Conservation (phyloP, 2,888 invertebrate species). For the Rhogogaster chlorosoma region DNA sequence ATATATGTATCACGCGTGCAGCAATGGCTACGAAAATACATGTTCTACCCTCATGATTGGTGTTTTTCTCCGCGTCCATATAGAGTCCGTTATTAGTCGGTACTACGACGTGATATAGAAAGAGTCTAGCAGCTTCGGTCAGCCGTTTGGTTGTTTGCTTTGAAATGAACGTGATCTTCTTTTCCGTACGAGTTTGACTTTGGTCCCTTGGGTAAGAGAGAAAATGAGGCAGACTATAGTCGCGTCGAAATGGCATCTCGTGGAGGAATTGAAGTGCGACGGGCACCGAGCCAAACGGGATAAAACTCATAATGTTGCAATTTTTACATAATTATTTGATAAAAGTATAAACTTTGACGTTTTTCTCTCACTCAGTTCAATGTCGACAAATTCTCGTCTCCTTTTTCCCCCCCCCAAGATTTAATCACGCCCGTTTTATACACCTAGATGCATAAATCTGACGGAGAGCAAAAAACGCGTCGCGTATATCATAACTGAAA, state of each 20-base stretch:
- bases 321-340: not conserved
- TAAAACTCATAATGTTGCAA: not conserved
- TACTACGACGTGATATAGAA: conserved; percentile 20
- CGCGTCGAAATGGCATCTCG: conserved; percentile 31
- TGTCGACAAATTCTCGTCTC: not conserved
- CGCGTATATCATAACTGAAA: not conserved
- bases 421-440: not conserved
- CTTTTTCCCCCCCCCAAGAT: not conserved
- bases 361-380: not conserved
- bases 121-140: not conserved
- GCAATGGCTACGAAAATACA: not conserved
- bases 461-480: not conserved
- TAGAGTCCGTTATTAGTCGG: conserved; percentile 3
- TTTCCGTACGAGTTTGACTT: not conserved
- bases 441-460: not conserved
- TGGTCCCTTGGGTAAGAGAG: not conserved
- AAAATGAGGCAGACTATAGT: conserved; percentile 39
- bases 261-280: not conserved
- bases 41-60: conserved; percentile 45
- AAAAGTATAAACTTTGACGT: not conserved
- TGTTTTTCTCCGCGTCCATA: conserved; percentile 17
- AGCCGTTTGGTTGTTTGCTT: conserved; percentile 16
- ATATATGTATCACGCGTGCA: not conserved
- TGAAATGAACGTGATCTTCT: conserved; percentile 15
- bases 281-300: not conserved